These are phyloP conservation scores for Yponomeuta malinellus DNA, from an alignment of 2,888 invertebrate genomes.

Conservation along the genomic window DNA sequence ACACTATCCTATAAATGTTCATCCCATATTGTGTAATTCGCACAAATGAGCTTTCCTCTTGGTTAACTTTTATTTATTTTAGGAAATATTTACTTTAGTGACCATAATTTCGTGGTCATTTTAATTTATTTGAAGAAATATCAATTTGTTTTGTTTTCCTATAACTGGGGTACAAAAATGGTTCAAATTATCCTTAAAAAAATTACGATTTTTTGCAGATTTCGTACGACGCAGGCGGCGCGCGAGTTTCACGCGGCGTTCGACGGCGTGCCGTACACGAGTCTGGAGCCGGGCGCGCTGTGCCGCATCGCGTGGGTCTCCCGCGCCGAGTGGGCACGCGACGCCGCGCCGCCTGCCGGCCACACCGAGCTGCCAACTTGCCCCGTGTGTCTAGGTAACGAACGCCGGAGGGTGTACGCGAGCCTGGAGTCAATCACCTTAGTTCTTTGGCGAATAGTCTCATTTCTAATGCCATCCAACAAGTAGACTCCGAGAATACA, in stretches of 20 bases:
- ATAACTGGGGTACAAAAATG: too few relatives aligned
- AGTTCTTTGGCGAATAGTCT: conserved; percentile 67
- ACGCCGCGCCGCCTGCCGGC: conserved; percentile 81
- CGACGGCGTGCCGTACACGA: conserved; percentile 95
- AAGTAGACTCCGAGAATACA: too few relatives aligned
- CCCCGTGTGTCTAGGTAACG: conserved; percentile 88
- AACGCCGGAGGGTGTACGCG: not conserved
- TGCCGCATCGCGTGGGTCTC: conserved; percentile 37
- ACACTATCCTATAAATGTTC: too few relatives aligned
- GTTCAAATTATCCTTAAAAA: too few relatives aligned
- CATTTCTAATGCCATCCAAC: too few relatives aligned
- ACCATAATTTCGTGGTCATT: too few relatives aligned
- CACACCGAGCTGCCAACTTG: conserved; percentile 98
- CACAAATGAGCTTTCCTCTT: too few relatives aligned
- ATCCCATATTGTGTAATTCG: too few relatives aligned
- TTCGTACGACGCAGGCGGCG: conserved; percentile 85
- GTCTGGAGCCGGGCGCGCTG: conserved; percentile 87
- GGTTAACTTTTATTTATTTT: too few relatives aligned
- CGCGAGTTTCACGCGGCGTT: conserved; percentile 94
- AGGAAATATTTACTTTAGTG: too few relatives aligned
- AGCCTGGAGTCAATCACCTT: conserved; percentile 68
- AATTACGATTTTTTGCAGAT: conserved; percentile 49
- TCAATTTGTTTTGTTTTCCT: too few relatives aligned
- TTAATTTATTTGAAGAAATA: too few relatives aligned
- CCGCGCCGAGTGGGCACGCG: conserved; percentile 89